Conservation (phyloP, 1,140 invertebrate species). For the Pseudobourletiella spinata region DNA sequence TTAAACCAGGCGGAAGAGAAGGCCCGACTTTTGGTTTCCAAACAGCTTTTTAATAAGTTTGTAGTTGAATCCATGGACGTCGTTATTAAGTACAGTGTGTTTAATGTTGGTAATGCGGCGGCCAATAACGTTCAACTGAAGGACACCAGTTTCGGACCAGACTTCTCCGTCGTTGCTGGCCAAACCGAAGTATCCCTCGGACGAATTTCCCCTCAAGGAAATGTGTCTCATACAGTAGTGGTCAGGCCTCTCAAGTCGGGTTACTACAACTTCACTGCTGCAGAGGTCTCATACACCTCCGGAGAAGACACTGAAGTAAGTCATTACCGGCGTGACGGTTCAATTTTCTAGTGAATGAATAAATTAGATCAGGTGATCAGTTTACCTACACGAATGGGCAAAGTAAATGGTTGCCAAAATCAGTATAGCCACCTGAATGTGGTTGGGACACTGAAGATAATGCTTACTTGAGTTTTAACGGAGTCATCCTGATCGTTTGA, state of each 20-base stretch:
- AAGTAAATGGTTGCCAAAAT: too few species aligned
- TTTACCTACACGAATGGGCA: too few species aligned
- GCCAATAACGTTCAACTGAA: conserved; percentile 79
- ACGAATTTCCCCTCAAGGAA: conserved; percentile 80
- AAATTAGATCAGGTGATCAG: too few species aligned
- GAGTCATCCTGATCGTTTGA: too few species aligned
- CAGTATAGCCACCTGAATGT: too few species aligned
- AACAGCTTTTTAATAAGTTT: conserved; percentile 93
- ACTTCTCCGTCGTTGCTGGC: conserved; percentile 76
- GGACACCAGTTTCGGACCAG: conserved; percentile 80
- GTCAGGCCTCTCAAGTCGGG: conserved; percentile 81
- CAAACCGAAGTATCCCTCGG: conserved; percentile 73
- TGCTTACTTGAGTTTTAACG: too few species aligned
- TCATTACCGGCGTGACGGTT: too few species aligned
- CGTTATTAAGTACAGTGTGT: conserved; percentile 69
- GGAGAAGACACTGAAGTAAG: conserved; percentile 64
- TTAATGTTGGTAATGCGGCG: conserved; percentile 72
- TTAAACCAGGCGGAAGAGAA: conserved; percentile 39
- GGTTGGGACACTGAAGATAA: too few species aligned
- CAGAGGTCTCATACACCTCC: conserved; percentile 78
- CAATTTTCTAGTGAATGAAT: too few species aligned
- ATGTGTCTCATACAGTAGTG: conserved; percentile 88
- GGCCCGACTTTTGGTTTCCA: conserved; percentile 67
- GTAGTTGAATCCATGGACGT: conserved; percentile 97
- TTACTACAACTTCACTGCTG: conserved; percentile 94